A percentile compares a stretch with the other conserved stretches of the same genome.
phyloP scores from a whole-genome alignment of 2,113 vertebrate species.

The Leuciscus idus region DNA sequence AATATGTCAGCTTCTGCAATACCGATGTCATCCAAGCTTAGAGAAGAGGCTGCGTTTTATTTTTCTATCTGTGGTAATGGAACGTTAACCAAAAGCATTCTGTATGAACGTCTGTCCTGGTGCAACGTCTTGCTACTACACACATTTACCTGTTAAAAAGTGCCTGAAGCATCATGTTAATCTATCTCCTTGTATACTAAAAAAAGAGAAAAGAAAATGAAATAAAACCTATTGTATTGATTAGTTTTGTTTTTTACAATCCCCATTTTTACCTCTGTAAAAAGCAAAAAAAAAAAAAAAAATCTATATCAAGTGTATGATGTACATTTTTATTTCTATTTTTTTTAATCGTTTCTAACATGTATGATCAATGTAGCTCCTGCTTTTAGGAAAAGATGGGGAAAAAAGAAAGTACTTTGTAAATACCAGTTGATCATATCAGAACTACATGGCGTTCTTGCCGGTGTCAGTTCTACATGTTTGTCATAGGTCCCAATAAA shows the following conservation, averaged over 20 bases:
- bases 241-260: slow-evolving; percentile 73
- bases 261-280: slow-evolving; percentile 90
- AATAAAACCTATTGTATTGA: slow-evolving; percentile 81
- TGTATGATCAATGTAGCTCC: slow-evolving; percentile 88
- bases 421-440: slow-evolving; percentile 82
- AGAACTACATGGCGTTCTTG: slow-evolving; percentile 55
- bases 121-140: slow-evolving; percentile 76
- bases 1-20: slow-evolving; percentile 55
- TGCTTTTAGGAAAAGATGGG: slow-evolving; percentile 74
- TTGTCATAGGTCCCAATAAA: slow-evolving; percentile 63
- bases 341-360: slow-evolving; percentile 89
- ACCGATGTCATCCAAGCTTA: slow-evolving; percentile 48
- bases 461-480: slow-evolving; percentile 61
- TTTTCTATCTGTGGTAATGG: slow-evolving; percentile 84
- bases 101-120: slow-evolving; percentile 50
- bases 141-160: slow-evolving; percentile 84
- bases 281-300: slow-evolving; percentile 73
- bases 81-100: slow-evolving; percentile 78
- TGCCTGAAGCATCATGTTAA: slow-evolving; percentile 85
- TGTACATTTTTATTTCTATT: slow-evolving; percentile 84
- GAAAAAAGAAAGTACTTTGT: slow-evolving; percentile 76
- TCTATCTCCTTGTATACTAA: slow-evolving; percentile 86
- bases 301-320: slow-evolving; percentile 87
- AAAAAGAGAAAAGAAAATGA: slow-evolving; percentile 67
- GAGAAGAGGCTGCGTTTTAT: slow-evolving; percentile 66